Evolutionary conservation across 2,888 invertebrate genomes (phyloP).

Genomic region (Andrena trimmerana): DNA sequence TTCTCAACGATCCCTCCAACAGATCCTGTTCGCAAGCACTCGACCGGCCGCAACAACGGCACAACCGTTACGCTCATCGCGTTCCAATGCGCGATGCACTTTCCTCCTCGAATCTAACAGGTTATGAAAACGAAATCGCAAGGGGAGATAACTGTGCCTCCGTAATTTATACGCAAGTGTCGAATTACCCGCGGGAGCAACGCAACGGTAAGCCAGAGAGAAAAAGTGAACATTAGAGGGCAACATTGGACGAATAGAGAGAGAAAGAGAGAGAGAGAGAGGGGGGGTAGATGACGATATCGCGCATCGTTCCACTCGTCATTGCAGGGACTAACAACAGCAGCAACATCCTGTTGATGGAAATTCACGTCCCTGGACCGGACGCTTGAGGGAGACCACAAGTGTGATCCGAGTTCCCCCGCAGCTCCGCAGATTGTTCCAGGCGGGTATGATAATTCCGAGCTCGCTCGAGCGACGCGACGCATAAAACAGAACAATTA

Average conservation of each 20-base stretch:
- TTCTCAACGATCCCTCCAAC: not conserved
- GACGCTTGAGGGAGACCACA: slow-evolving; percentile 63
- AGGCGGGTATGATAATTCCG: slow-evolving; percentile 12
- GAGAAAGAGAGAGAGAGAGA: not conserved
- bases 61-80: no score
- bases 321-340: slow-evolving; percentile 27
- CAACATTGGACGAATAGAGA: not conserved
- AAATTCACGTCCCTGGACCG: slow-evolving; percentile 60
- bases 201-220: slow-evolving; percentile 1
- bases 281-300: not conserved
- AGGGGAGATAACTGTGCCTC: slow-evolving; percentile 21
- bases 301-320: slow-evolving; percentile 42
- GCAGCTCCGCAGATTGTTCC: slow-evolving; percentile 33
- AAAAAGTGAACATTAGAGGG: slow-evolving; percentile 42
- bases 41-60: no score
- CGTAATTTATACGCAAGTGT: slow-evolving; percentile 29
- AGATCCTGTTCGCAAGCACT: no score
- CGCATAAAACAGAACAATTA: not conserved
- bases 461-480: not conserved
- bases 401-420: slow-evolving; percentile 40
- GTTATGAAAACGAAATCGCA: slow-evolving; percentile 35
- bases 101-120: slow-evolving; percentile 41
- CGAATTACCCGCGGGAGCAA: slow-evolving; percentile 26
- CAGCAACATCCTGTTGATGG: slow-evolving; percentile 59
- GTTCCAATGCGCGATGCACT: slow-evolving; percentile 3